Percentiles rank a stretch among this genome's conserved stretches.
phyloP scores from a whole-genome alignment of 2,113 vertebrate genomes.

The Enhydra lutris region DNA sequence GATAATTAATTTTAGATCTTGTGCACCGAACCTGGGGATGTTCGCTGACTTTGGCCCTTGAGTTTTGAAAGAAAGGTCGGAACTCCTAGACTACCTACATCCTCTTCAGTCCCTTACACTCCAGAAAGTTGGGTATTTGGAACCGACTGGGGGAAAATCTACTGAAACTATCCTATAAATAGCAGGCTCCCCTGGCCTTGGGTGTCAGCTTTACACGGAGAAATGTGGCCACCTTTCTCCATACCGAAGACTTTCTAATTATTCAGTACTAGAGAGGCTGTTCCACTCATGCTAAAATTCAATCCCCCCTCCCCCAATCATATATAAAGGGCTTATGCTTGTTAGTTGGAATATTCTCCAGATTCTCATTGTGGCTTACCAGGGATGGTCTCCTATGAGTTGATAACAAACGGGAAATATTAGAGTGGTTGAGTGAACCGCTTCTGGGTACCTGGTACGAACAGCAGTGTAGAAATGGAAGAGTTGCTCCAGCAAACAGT shows the following conservation, averaged over 20 bases:
- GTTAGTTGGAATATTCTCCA: background rate
- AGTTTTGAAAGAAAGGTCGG: background rate
- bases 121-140: background rate
- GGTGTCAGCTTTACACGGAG: background rate
- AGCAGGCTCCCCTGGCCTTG: background rate
- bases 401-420: background rate
- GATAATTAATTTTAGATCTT: constrained; percentile 50
- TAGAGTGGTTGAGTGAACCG: background rate
- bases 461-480: background rate
- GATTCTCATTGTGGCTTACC: background rate
- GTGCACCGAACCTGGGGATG: background rate
- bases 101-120: background rate
- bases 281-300: background rate
- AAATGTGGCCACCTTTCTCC: background rate
- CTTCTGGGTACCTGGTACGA: background rate
- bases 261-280: background rate
- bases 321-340: background rate
- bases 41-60: background rate
- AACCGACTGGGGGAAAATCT: background rate
- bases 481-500: background rate
- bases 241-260: background rate
- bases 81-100: background rate
- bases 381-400: background rate
- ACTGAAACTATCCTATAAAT: background rate
- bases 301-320: fast-evolving